A percentile compares a stretch with the other conserved stretches of the same genome.
These are phyloP conservation scores for Epizoanthus stellaris DNA, from an alignment of 92 coral and sea anemone species.

Conservation along the genomic window DNA sequence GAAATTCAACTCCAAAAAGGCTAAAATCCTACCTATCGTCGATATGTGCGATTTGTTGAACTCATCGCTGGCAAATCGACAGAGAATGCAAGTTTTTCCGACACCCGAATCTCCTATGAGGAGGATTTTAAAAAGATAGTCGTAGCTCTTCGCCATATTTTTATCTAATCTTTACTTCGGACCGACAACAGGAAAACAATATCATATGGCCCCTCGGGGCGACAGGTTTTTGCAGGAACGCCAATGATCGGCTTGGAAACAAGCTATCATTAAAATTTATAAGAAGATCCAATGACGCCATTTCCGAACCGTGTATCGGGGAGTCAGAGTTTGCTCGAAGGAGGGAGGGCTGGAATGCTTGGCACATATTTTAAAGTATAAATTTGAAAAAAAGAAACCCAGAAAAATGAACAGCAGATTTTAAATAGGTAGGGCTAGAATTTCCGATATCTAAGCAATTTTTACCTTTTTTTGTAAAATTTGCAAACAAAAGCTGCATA, in stretches of 20 bases:
- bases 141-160: constrained; percentile 94
- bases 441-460: no score
- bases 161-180: neutral
- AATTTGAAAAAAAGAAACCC: no score
- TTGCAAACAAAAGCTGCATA: no score
- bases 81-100: constrained; percentile 96
- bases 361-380: no score
- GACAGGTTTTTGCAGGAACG: constrained; percentile 38
- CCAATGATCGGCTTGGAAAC: constrained; percentile 52
- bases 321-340: neutral
- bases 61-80: constrained; percentile 97
- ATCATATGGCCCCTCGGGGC: constrained; percentile 27
- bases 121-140: constrained; percentile 90
- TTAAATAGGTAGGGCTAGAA: no score
- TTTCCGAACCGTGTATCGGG: neutral
- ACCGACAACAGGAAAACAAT: constrained; percentile 30
- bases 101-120: constrained; percentile 98
- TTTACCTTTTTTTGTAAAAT: no score
- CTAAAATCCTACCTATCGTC: constrained; percentile 83
- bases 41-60: constrained; percentile 97
- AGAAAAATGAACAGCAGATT: no score
- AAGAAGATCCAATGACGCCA: neutral
- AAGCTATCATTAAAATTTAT: constrained; percentile 37
- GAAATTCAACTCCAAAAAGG: neutral
- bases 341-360: no score